Percentiles rank a stretch among this genome's conserved stretches.
Evolutionary conservation across 2,797 vertebrate species (phyloP).

Genomic region (Tenualosa thibaudeaui): DNA sequence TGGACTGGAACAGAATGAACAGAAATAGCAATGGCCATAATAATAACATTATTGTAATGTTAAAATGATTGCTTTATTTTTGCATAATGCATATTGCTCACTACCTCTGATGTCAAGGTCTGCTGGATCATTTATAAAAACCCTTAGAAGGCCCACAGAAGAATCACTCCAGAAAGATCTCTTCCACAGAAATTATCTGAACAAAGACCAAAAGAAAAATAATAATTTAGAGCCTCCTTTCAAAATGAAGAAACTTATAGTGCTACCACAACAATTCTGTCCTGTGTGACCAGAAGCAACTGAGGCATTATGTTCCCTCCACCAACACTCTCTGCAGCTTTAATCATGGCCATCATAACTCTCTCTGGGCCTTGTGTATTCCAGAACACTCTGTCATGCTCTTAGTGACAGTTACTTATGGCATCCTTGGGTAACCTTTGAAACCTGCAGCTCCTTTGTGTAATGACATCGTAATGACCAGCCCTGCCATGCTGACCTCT

Average conservation of each 20-base stretch:
- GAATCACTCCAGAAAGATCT: too few relatives aligned
- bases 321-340: constrained; percentile 23
- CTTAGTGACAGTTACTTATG: constrained; percentile 36
- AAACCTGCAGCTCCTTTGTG: constrained; percentile 38
- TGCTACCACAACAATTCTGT: background rate
- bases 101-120: background rate
- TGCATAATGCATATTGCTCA: background rate
- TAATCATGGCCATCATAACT: constrained; percentile 31
- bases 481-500: background rate
- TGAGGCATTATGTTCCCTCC: background rate
- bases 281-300: background rate
- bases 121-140: background rate
- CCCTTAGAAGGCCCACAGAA: background rate
- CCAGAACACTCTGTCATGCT: constrained; percentile 35
- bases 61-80: background rate
- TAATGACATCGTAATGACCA: constrained; percentile 48
- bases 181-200: too few relatives aligned
- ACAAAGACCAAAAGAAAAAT: too few relatives aligned
- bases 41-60: background rate
- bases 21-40: background rate
- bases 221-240: background rate
- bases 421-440: constrained; percentile 30
- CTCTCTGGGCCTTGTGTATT: constrained; percentile 22
- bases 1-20: background rate
- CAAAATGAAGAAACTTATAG: background rate